Base-by-base conservation (phyloP, 2,113 vertebrate genomes). In the Physeter macrocephalus region DNA sequence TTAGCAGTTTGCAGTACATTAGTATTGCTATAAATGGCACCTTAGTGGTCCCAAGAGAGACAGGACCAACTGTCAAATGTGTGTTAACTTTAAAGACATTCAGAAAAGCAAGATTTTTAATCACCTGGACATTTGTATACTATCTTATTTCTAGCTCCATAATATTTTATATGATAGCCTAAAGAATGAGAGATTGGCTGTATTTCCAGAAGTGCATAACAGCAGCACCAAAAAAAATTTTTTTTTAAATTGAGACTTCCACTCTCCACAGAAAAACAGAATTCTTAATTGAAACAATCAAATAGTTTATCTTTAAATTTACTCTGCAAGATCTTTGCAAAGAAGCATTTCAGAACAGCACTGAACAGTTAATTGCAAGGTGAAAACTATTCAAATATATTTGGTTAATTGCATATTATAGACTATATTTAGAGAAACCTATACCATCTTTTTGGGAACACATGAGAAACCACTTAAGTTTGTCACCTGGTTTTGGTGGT, bases 81-180 rank as follows among this genome's bases (percentile, higher is more conserved):
- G 39, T 80, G 43, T 64, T 94, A 72, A 87, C 29, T 95, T 88
- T 82, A 36, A 77, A 97, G 67, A 86, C 36, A 88, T 86, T 95
- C 46, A 90, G 49, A 93, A 87, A 82, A 78, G 43, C 46, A 86
- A 72, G 61, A 88, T 62, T 69, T 93, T 95, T 90, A 96, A 62
- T 82, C 61, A 74, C 52, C 6, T 64, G 49, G 23, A 85, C 41
- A 78, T 66, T 94, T 93, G 77, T 34, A 52, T 75, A 85, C n/a
- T 59, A 57, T 36, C 59, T 90, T 64, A 77, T 52, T 81, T 81
- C 31, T 3, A 66, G 49, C 31, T 72, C 21, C 39, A 61, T 46
- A 75, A 64, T 46, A 96, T 71, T 86, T 90, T 72, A 72, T 41
- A 66, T 81, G 52, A 78, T 43, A 80, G 23, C 20, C 54, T 88